Conservation (phyloP, 1,140 invertebrate genomes). For the Bombus sylvicola region DNA sequence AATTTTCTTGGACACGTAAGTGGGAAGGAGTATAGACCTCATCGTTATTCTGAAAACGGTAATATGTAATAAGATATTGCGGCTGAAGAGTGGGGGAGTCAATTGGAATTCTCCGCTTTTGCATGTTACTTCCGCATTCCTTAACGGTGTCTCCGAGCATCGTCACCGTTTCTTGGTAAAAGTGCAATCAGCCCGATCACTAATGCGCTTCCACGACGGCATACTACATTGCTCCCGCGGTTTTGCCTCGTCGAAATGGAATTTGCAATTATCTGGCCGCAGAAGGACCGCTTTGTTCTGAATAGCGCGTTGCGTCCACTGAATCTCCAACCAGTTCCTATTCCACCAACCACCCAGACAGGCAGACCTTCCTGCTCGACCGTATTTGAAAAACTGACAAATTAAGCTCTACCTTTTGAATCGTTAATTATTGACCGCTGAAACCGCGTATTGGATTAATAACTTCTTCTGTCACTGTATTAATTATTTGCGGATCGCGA, state of each 20-base stretch:
- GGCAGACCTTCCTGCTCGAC: neutral
- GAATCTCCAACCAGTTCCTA: conserved; percentile 20
- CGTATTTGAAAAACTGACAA: conserved; percentile 12
- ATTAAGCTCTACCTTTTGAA: neutral
- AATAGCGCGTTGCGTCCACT: conserved; percentile 37
- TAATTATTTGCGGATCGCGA: too few relatives aligned
- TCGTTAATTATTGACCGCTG: conserved; percentile 3
- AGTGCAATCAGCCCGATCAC: conserved; percentile 65
- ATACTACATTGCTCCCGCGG: conserved; percentile 36
- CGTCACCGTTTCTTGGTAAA: conserved; percentile 38
- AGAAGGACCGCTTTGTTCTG: conserved; percentile 39
- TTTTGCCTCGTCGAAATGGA: conserved; percentile 66
- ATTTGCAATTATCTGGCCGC: conserved; percentile 67
- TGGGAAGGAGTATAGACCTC: neutral
- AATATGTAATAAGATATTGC: conserved; percentile 38
- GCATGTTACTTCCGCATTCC: conserved; percentile 40
- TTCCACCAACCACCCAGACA: neutral
- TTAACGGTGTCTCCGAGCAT: conserved; percentile 41
- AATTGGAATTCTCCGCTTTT: conserved; percentile 43
- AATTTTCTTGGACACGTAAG: neutral
- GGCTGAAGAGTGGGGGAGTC: neutral
- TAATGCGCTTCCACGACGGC: conserved; percentile 61
- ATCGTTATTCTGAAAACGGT: neutral
- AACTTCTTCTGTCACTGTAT: neutral
- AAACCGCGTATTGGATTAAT: neutral